Base-by-base conservation (phyloP, 2,888 invertebrate species). In the Disparrhopalites patrizii region DNA sequence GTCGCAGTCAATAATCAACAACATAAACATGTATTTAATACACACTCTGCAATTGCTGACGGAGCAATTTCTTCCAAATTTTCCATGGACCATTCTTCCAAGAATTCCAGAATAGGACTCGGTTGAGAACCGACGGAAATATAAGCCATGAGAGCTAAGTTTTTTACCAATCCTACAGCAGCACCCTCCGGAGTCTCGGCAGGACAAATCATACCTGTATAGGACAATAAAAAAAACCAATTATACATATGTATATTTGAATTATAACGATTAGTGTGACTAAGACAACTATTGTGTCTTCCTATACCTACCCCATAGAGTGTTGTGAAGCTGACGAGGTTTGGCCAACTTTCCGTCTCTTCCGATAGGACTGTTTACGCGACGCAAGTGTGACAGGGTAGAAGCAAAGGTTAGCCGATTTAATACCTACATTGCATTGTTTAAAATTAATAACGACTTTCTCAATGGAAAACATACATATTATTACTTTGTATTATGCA, bases 1-100 rank as follows among this genome's bases (percentile, higher is more conserved):
- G 7, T 5, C 20, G 30, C 13, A 52, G 13, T 27, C 10, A 25
- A 25, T 23, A 25, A 10, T 50, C 47, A 27, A 50, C 25, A 4
- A 3, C 4, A 40, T 7, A 20, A 50, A 61, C 25, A 28, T 38
- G 7, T 55, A 20, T 33, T 50, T 30, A 43, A 1, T 43, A 20
- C 78, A 75, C 78, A 81, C 81, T 97, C 97, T 13, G 93, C 93
- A 78, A 99, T 99, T 1, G 98, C 96, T 20, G 96, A 96, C 0
- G 99, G 98, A 0, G 98, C 97, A 71, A 99, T 98, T 86, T 99
- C 99, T 81, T 99, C 99, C 72, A 99, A 84, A 80, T 99, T 99
- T 82, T 99, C 99, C 99, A 99, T 99, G 57, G 96, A 96, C 99
- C 99, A 99, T 80, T 99, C 99, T 79, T 99, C 99, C 86, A 99